Percentiles rank a stretch among this genome's conserved stretches.
These are phyloP conservation scores for Amphipoea lucens DNA, from an alignment of 2,888 invertebrate genomes.

Conservation along the genomic window DNA sequence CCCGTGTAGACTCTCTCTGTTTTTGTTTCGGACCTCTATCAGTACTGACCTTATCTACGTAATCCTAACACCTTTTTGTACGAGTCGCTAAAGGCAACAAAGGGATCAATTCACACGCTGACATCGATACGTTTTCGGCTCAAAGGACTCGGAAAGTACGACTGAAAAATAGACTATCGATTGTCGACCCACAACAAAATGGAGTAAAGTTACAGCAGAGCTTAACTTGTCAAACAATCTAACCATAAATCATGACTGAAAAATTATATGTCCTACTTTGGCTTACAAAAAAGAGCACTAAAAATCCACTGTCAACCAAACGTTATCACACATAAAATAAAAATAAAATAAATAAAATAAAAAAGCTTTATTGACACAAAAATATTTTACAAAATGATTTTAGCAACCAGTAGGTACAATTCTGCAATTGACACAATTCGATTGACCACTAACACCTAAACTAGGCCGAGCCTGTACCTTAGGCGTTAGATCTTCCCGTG, in stretches of 20 bases:
- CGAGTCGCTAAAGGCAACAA: conserved; percentile 9
- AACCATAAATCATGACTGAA: background rate
- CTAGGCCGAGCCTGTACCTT: too few relatives aligned
- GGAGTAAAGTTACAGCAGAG: background rate
- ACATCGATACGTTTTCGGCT: conserved; percentile 26
- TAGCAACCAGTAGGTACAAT: too few relatives aligned
- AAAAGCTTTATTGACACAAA: too few relatives aligned
- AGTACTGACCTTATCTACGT: conserved; percentile 35
- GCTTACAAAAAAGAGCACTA: background rate
- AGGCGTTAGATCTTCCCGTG: too few relatives aligned
- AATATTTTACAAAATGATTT: too few relatives aligned
- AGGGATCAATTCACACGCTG: conserved; percentile 8
- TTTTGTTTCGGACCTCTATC: conserved; percentile 49
- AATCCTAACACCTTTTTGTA: conserved; percentile 49
- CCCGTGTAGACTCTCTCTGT: conserved; percentile 29
- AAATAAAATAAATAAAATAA: too few relatives aligned
- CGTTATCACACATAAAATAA: conserved; percentile 46
- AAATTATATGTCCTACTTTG: background rate
- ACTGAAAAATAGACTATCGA: background rate
- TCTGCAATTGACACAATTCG: too few relatives aligned
- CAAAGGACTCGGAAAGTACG: background rate
- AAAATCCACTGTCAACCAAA: conserved; percentile 8
- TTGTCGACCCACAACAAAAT: background rate
- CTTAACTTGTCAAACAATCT: background rate
- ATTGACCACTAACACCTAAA: too few relatives aligned